Evolutionary conservation across 2,113 vertebrate genomes (phyloP).

Genomic region (Rhombomys opimus): DNA sequence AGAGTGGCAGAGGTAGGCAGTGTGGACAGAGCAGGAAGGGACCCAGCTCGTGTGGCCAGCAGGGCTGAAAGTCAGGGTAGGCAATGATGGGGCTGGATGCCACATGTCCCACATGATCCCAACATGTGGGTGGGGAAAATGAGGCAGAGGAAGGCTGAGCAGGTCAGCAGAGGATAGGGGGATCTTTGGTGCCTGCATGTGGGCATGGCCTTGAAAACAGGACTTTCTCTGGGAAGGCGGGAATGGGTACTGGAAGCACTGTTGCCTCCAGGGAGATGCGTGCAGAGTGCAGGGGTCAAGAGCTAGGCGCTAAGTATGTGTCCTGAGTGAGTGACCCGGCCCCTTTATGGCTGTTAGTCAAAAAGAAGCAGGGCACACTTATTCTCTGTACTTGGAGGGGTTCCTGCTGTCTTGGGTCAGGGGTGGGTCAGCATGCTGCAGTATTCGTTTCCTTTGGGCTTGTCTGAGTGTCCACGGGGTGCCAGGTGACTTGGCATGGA

Average conservation of each 20-base stretch:
- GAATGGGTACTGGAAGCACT: background rate
- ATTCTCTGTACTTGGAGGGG: background rate
- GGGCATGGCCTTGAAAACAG: background rate
- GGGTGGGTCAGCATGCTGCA: no score
- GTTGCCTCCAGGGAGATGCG: background rate
- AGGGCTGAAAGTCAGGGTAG: background rate
- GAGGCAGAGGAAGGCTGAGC: background rate
- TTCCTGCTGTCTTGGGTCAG: no score
- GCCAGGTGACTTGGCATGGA: background rate
- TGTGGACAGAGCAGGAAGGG: background rate
- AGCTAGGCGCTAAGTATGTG: background rate
- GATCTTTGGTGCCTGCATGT: background rate
- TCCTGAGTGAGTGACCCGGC: background rate
- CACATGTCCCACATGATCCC: no score
- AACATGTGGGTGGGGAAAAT: no score
- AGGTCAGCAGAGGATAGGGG: no score
- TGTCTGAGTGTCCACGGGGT: background rate
- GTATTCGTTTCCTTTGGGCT: background rate
- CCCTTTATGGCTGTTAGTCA: background rate
- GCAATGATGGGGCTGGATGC: background rate
- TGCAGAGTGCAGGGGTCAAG: background rate
- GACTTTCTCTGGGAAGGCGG: background rate
- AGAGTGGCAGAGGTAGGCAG: background rate
- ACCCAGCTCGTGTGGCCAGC: background rate
- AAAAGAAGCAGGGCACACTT: fast-evolving